Base-by-base conservation (phyloP, 2,113 vertebrate species). In the Brachirus orientalis region DNA sequence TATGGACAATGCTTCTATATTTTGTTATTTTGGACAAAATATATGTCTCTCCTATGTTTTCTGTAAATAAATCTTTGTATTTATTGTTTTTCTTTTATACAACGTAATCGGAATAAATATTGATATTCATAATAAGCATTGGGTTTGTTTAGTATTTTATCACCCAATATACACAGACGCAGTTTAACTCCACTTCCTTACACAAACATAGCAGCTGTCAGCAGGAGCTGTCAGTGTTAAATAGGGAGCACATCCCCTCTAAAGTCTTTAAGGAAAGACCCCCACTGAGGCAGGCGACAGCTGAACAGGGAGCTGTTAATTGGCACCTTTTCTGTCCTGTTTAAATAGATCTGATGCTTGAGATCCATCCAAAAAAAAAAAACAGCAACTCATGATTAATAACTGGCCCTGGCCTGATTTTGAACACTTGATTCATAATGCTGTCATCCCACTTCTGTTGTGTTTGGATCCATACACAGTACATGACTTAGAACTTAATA, bases 211-310 rank as follows among this genome's bases (percentile, higher is more conserved):
- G 68, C 61, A 65, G 63, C 69, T 86, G 78, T 79, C 80, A 67
- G 44, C 47, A 70, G 57, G 69, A 86, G 76, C 28, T 33, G 72
- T 86, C 14, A 61, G 83, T 81, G 86, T 75, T 85, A 88, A 90
- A 81, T 58, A 67, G 83, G 48, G 59, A 81, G 36, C 82, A 87
- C 75, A 53, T 79, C 82, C 74, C 47, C 74, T 79, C 84, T 86
- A 88, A 89, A 87, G 84, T 67, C 51, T 68, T 85, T 70, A 54
- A 87, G 89, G 89, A 91, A 91, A 82, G 46, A 69, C 79, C 70
- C 91, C 90, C n/a, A 18, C 73, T 50, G 88, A 64, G 88, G 64
- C 38, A 41, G 54, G 69, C 52, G 77, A 57, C 87, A 88, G 76
- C 74, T 80, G 76, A 77, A 37, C 53, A 14, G 48, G 52, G 60